A percentile compares a stretch with the other conserved stretches of the same genome.
Conservation (phyloP, 2,797 vertebrate genomes). For the Thamnophis elegans region DNA sequence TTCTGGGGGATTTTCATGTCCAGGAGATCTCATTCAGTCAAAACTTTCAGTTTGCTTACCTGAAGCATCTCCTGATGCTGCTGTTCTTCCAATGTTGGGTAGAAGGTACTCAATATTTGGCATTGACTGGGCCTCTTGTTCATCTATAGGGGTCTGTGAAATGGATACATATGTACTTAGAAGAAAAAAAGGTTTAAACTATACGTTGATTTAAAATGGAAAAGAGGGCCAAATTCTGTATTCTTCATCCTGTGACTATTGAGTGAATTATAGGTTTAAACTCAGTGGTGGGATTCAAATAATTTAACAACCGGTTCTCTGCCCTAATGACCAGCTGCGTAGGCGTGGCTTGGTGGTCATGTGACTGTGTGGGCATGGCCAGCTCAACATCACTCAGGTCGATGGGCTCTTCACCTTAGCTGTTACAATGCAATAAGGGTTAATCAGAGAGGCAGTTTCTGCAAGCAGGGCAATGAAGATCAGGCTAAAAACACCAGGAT, state of each 20-base stretch:
- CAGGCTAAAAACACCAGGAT: no score
- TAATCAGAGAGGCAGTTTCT: no score
- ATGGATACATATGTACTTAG: rapidly evolving
- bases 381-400: no score
- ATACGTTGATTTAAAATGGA: not conserved
- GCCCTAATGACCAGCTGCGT: no score
- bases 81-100: conserved; percentile 93
- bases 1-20: not conserved
- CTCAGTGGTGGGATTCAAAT: no score
- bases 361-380: no score
- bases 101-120: conserved; percentile 98
- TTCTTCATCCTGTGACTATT: not conserved
- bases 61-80: conserved; percentile 83
- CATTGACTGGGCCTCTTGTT: conserved; percentile 87
- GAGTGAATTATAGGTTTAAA: not conserved
- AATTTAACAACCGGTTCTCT: no score
- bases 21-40: not conserved
- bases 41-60: conserved; percentile 74
- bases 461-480: no score
- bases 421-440: no score
- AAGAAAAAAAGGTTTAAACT: not conserved
- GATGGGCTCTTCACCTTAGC: no score
- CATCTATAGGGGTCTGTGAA: conserved; percentile 89
- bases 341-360: no score
- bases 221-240: not conserved